phyloP scores from a whole-genome alignment of 2,888 invertebrate genomes.

The Thymelicus acteon region DNA sequence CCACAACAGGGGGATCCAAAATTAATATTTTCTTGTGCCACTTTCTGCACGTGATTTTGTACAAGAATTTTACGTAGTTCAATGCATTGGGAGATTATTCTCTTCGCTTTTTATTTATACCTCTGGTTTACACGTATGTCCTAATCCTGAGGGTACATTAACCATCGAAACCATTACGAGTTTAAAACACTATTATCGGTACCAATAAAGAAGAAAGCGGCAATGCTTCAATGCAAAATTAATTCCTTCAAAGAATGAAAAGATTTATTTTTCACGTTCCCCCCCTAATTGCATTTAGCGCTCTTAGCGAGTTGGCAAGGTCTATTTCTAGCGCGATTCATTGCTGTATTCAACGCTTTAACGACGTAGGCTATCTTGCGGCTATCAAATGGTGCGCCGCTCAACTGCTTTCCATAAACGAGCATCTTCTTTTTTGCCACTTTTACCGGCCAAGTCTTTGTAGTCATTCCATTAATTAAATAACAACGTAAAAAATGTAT shows the following conservation, averaged over 20 bases:
- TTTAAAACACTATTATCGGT: neutral
- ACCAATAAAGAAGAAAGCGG: neutral
- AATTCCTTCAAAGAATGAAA: slow-evolving; percentile 9
- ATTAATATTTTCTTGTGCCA: too few species aligned
- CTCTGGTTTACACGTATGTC: too few species aligned
- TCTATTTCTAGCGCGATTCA: slow-evolving; percentile 29
- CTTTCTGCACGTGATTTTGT: too few species aligned
- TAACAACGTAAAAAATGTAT: slow-evolving; percentile 27
- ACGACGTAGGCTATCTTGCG: slow-evolving; percentile 33
- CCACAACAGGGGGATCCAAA: too few species aligned
- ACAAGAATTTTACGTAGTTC: too few species aligned
- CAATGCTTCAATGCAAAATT: slow-evolving; percentile 1
- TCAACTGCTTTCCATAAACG: slow-evolving; percentile 34
- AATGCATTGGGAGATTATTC: too few species aligned
- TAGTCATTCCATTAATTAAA: slow-evolving; percentile 35
- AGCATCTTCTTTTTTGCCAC: slow-evolving; percentile 20
- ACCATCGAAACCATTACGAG: neutral
- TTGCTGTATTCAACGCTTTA: slow-evolving; percentile 32
- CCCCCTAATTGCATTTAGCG: slow-evolving; percentile 33
- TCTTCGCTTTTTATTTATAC: too few species aligned
- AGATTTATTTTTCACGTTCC: slow-evolving; percentile 28
- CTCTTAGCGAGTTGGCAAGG: slow-evolving; percentile 33
- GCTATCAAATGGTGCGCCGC: slow-evolving; percentile 28
- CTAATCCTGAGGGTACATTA: too few species aligned
- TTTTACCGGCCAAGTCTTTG: slow-evolving; percentile 25